Conservation (phyloP, 1,140 invertebrate genomes). For the Camponotus vicinus region DNA sequence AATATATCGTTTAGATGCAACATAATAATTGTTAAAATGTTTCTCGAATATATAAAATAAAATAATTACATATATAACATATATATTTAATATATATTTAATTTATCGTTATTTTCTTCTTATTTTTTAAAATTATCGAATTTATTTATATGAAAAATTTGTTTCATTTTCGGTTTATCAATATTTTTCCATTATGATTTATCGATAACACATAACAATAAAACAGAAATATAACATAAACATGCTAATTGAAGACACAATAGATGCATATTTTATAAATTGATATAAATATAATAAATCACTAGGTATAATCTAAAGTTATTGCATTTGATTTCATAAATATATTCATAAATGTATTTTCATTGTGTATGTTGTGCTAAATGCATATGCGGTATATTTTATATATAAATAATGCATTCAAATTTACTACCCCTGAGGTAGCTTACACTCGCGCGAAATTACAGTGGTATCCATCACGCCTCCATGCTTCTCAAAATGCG, state of each 20-base stretch:
- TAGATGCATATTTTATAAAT: background rate
- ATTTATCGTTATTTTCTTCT: background rate
- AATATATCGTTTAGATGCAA: constrained; percentile 17
- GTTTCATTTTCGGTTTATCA: too few species aligned
- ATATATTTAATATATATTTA: background rate
- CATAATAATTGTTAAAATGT: background rate
- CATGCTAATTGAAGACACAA: background rate
- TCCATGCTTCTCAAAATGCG: background rate
- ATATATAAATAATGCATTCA: constrained; percentile 52
- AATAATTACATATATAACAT: background rate
- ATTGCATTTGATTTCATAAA: background rate
- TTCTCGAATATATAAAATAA: background rate
- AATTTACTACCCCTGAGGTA: constrained; percentile 30
- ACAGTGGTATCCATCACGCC: constrained; percentile 30
- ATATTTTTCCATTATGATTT: background rate
- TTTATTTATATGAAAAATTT: background rate
- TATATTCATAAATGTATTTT: background rate
- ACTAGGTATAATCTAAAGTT: background rate
- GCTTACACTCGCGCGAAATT: constrained; percentile 18
- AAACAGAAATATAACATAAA: background rate
- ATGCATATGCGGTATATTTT: constrained; percentile 12
- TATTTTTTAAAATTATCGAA: background rate
- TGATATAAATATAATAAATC: background rate
- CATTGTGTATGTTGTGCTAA: constrained; percentile 3
- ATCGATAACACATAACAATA: background rate